Evolutionary conservation across 2,888 invertebrate genomes (phyloP), one percentile per base, ranked within the genome.

Genomic region (Schizotus pectinicornis): DNA sequence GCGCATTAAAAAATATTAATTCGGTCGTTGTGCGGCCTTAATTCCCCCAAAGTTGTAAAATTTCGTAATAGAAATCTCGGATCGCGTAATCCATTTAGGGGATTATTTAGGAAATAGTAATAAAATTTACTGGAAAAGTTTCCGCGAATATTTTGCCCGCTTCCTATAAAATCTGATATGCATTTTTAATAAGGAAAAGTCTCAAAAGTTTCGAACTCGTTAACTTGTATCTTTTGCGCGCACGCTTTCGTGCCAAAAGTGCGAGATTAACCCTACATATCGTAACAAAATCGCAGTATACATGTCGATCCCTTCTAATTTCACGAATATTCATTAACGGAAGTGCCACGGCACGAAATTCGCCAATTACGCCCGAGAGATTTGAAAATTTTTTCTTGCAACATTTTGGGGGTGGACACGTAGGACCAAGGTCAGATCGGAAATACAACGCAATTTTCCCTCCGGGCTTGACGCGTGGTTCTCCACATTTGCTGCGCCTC

Each of bases 171-270:
- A 57, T 57, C 59, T 51, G 63, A 62, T 58, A 67, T 69, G 64
- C 67, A 69, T 69, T 68, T 68, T 68, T 68, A 68, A 69, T 69
- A 67, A 64, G 60, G 14, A 12, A 49, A 57, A 55, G 65, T 62
- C 59, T 55, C 64, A 58, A 60, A 64, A 66, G 61, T 69, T 69
- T 32, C 33, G 60, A 62, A 62, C 64, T 64, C 59, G 45, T 53
- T 53, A n/a, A 46, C 52, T 56, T 48, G 39, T 43, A 33, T 33
- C 22, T 34, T 41, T 32, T 1, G 36, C 37, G 22, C 11, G 32
- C 48, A 13, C 48, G 14, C 35, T 13, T 36, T 33, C 33, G n/a
- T 36, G 9, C 5, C 22, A 22, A 22, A 22, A 22, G 22, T 22
- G 14, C 22, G 22, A 38, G 49, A 49, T 38, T 12, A 11, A 38